Percentiles rank a stretch among this genome's conserved stretches.
Evolutionary conservation across 2,888 invertebrate genomes (phyloP).

Genomic region (Archips crataeganus): DNA sequence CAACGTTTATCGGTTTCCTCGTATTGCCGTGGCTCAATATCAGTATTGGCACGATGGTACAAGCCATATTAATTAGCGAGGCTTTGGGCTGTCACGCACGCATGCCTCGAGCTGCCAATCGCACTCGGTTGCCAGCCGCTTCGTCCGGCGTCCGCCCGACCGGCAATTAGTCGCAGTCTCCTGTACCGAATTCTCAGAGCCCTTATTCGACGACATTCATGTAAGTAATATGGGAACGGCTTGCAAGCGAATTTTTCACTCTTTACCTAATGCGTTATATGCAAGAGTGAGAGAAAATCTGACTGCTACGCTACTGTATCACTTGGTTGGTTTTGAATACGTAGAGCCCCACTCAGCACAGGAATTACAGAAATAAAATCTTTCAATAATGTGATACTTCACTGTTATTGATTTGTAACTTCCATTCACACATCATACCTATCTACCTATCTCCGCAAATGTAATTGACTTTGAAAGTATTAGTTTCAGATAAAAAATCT

Average conservation of each 20-base stretch:
- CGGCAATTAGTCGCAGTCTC: slow-evolving; percentile 62
- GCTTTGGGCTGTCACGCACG: slow-evolving; percentile 63
- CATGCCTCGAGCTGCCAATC: slow-evolving; percentile 64
- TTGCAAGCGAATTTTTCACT: neutral
- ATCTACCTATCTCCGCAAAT: too few species aligned
- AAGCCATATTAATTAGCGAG: slow-evolving; percentile 63
- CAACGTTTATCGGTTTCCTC: neutral
- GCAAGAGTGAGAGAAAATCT: neutral
- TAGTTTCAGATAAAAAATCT: too few species aligned
- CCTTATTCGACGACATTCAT: neutral
- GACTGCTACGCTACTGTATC: too few species aligned
- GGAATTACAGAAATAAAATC: neutral
- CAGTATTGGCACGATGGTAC: slow-evolving; percentile 8
- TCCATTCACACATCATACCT: too few species aligned
- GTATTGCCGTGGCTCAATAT: slow-evolving; percentile 5
- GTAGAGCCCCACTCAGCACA: neutral
- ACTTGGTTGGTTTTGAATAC: too few species aligned
- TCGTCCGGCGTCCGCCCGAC: slow-evolving; percentile 41
- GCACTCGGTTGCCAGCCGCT: slow-evolving; percentile 53
- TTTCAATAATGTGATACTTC: too few species aligned
- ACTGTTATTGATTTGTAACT: too few species aligned
- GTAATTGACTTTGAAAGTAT: too few species aligned
- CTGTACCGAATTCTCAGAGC: slow-evolving; percentile 31
- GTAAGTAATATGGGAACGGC: neutral
- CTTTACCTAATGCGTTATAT: neutral